Evolutionary conservation across 2,113 vertebrate genomes (phyloP).

Genomic region (Cynopterus brachyotis): DNA sequence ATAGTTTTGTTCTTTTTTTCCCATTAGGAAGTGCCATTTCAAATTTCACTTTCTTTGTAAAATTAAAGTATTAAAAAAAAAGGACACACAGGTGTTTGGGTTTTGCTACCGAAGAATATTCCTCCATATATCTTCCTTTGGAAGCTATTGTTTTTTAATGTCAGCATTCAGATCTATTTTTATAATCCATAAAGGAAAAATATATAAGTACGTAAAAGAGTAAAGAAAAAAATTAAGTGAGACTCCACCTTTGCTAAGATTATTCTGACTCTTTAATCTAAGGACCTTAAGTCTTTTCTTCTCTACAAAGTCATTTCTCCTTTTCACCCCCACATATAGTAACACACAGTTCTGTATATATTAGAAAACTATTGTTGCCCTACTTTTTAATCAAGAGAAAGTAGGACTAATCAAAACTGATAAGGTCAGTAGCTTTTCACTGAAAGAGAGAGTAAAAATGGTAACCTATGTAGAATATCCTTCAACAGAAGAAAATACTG

Average conservation of each 20-base stretch:
- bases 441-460: not conserved
- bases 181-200: not conserved
- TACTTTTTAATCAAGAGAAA: not conserved
- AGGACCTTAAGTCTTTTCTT: not conserved
- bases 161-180: constrained; percentile 34
- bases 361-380: not conserved
- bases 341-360: not conserved
- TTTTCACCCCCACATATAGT: not conserved
- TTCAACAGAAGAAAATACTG: not conserved
- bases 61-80: constrained; percentile 51
- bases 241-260: not conserved
- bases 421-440: not conserved
- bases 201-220: constrained; percentile 19
- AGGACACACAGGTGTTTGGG: not conserved
- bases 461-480: not conserved
- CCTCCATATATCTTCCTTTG: not conserved
- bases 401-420: not conserved
- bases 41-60: constrained; percentile 9
- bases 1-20: not conserved
- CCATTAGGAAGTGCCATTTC: constrained; percentile 42
- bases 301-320: not conserved
- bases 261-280: not conserved
- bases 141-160: constrained; percentile 12
- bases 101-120: not conserved
- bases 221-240: constrained; percentile 19